Evolutionary conservation across 2,113 vertebrate genomes (phyloP).

Genomic region (Cryptotis parvus): DNA sequence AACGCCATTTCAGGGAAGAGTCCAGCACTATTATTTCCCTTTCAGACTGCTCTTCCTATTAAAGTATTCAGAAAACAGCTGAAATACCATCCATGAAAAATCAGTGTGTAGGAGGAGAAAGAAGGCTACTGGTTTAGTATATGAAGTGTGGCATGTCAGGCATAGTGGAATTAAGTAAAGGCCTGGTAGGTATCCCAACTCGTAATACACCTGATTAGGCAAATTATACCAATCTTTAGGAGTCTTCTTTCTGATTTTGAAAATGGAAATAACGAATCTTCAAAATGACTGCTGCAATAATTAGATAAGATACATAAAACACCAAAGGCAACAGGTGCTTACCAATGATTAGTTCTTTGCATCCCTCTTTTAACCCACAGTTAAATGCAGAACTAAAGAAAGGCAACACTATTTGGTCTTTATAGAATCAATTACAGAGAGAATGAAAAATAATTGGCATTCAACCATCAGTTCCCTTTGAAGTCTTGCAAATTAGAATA

Average conservation of each 20-base stretch:
- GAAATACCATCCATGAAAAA: not conserved
- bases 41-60: not conserved
- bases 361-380: conserved; percentile 31
- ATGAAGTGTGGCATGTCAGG: not conserved
- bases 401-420: conserved; percentile 17
- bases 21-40: not conserved
- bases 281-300: conserved; percentile 15
- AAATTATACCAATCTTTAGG: not conserved
- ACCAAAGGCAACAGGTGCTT: conserved; percentile 19
- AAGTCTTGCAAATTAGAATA: conserved; percentile 68
- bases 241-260: conserved; percentile 49
- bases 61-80: not conserved
- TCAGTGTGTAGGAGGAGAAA: not conserved
- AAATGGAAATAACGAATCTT: not conserved
- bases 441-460: conserved; percentile 79
- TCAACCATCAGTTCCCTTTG: conserved; percentile 44
- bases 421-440: conserved; percentile 20
- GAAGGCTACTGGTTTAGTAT: not conserved
- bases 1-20: not conserved
- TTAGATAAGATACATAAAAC: conserved; percentile 39
- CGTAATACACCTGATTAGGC: not conserved
- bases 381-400: conserved; percentile 45
- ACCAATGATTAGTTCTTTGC: conserved; percentile 36
- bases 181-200: not conserved
- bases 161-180: not conserved